Evolutionary conservation across 2,888 invertebrate species (phyloP).

Genomic region (Drosophila paranaensis): DNA sequence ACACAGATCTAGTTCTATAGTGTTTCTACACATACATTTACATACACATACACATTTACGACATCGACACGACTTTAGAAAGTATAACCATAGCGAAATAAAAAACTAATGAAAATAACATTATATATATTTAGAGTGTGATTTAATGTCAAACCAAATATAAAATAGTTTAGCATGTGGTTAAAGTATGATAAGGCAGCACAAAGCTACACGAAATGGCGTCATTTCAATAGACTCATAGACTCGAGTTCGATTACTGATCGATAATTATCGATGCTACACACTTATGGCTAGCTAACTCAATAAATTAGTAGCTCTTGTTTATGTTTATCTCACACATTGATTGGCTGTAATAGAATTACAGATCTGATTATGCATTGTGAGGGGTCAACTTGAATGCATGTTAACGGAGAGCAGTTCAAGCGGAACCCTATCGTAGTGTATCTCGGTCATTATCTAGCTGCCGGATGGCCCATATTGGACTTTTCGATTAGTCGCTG

Average conservation of each 20-base stretch:
- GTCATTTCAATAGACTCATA: not conserved
- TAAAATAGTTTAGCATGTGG: not conserved
- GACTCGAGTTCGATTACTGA: not conserved
- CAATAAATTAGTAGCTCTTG: not conserved
- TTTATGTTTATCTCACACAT: not conserved
- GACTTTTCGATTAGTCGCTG: constrained; percentile 31
- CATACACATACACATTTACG: constrained; percentile 20
- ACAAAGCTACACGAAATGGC: not conserved
- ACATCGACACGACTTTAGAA: constrained; percentile 17
- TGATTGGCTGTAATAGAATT: not conserved
- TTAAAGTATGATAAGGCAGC: not conserved
- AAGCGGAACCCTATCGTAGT: constrained; percentile 20
- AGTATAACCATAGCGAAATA: not conserved
- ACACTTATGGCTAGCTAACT: not conserved
- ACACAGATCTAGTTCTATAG: constrained; percentile 13
- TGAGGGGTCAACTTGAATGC: not conserved
- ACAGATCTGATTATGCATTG: not conserved
- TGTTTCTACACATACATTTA: constrained; percentile 19
- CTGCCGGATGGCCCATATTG: constrained; percentile 23
- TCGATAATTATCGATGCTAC: not conserved
- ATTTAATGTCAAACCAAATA: not conserved
- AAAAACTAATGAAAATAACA: constrained; percentile 2
- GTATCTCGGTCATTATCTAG: constrained; percentile 39
- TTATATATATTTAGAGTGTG: not conserved
- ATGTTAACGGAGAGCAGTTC: constrained; percentile 27